phyloP scores from a whole-genome alignment of 2,888 invertebrate genomes.

The Microplitis manilae region DNA sequence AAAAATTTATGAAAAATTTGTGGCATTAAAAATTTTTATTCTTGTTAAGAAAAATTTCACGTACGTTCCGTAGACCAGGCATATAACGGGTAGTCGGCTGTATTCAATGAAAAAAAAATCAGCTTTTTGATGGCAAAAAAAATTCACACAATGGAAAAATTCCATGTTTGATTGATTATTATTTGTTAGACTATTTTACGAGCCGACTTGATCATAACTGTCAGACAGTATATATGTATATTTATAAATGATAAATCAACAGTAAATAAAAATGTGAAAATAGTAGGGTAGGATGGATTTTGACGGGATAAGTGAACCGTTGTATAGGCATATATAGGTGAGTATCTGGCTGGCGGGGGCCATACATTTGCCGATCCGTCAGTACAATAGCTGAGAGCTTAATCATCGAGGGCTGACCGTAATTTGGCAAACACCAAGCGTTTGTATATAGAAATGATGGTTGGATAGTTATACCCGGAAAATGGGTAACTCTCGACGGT shows the following conservation, averaged over 20 bases:
- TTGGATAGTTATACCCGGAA: conserved; percentile 42
- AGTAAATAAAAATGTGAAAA: background rate
- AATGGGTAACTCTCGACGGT: conserved; percentile 27
- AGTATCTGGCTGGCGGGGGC: background rate
- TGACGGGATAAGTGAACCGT: background rate
- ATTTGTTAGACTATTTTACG: too few relatives aligned
- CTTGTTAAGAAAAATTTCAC: too few relatives aligned
- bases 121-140: too few relatives aligned
- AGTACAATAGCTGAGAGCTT: conserved; percentile 45
- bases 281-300: background rate
- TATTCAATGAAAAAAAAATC: too few relatives aligned
- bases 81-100: too few relatives aligned
- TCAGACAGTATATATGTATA: too few relatives aligned
- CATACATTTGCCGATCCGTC: conserved; percentile 24
- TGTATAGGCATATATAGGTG: background rate
- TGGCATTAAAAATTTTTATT: too few relatives aligned
- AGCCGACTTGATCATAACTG: too few relatives aligned
- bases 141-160: too few relatives aligned
- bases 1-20: too few relatives aligned
- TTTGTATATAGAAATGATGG: conserved; percentile 48
- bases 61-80: too few relatives aligned
- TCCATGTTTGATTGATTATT: background rate
- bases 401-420: conserved; percentile 53
- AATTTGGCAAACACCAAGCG: conserved; percentile 51
- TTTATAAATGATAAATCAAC: too few relatives aligned